Evolutionary conservation across 2,888 invertebrate species (phyloP).

Genomic region (Augiades crinisus): DNA sequence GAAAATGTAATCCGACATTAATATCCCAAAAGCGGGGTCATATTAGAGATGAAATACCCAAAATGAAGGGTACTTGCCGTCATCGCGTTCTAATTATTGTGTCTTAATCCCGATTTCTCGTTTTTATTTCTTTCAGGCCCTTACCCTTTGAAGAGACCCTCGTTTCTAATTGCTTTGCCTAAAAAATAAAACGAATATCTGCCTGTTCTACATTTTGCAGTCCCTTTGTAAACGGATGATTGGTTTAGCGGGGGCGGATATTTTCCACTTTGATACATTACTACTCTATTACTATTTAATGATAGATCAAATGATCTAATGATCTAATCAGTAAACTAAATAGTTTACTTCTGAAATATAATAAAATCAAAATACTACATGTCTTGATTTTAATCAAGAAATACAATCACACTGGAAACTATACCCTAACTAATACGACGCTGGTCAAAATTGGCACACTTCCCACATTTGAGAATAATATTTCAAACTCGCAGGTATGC

Average conservation of each 20-base stretch:
- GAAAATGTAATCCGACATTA: constrained; percentile 18
- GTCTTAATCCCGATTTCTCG: constrained; percentile 55
- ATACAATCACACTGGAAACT: too few relatives aligned
- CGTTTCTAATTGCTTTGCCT: constrained; percentile 72
- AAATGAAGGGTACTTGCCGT: constrained; percentile 23
- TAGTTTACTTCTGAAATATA: too few relatives aligned
- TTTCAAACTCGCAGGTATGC: too few relatives aligned
- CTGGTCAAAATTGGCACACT: too few relatives aligned
- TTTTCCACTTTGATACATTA: too few relatives aligned
- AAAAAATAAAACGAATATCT: constrained; percentile 69
- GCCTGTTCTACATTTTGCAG: constrained; percentile 42
- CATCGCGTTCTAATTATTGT: constrained; percentile 49
- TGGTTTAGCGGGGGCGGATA: neutral
- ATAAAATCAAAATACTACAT: too few relatives aligned
- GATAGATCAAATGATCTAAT: too few relatives aligned
- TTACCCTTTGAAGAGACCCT: constrained; percentile 63
- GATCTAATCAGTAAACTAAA: too few relatives aligned
- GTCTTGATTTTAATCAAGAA: too few relatives aligned
- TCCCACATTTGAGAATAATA: too few relatives aligned
- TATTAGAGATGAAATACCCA: constrained; percentile 26
- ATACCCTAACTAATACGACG: too few relatives aligned
- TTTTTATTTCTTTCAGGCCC: constrained; percentile 54
- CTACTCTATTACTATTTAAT: too few relatives aligned
- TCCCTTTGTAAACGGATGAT: constrained; percentile 37
- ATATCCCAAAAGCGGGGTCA: constrained; percentile 3